Base-by-base conservation (phyloP, 2,113 vertebrate species). In the Phylloscopus whistleri region DNA sequence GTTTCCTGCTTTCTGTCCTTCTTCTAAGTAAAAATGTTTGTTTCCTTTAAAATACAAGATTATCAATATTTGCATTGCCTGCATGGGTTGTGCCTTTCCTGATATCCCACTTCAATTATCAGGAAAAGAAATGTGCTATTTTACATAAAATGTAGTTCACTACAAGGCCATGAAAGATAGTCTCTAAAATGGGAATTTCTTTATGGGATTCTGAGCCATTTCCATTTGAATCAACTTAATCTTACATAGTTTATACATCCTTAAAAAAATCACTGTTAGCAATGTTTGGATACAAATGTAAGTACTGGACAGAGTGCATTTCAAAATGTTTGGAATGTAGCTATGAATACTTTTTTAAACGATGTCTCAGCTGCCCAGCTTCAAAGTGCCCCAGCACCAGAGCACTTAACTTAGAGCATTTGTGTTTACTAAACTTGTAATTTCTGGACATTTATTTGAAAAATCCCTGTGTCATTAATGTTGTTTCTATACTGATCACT, bases 211-310 rank as follows among this genome's bases (percentile, higher is more conserved):
- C 28, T 85, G 37, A 90, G 31, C 16, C 27, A 58, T 60, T 92
- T 93, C 53, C 70, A 62, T 75, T 76, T 93, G 58, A 82, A 90
- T 62, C 48, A 73, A 56, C 16, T 63, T 79, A 60, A 89, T 53
- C 30, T 74, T 83, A 59, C 37, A 69, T 33, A 85, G 79, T 89
- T 93, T 59, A 84, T 78, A 43, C 22, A n/a, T 69, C 43, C 94
- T 94, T 77, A 56, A 88, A 69, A 90, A 95, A 86, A 86, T 35
- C 44, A 21, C 35, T 83, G 35, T 66, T 89, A 46, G n/a, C 37
- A 88, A 76, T 81, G 49, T 94, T 95, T 95, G 78, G 68, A 82
- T 74, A 92, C n/a, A 86, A 85, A 69, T 62, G 10, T 69, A 88
- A 88, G 67, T 84, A 83, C 37, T 63, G 49, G 91, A 93, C 62